Conservation (phyloP, 2,113 vertebrate genomes). For the Bubo scandiacus region DNA sequence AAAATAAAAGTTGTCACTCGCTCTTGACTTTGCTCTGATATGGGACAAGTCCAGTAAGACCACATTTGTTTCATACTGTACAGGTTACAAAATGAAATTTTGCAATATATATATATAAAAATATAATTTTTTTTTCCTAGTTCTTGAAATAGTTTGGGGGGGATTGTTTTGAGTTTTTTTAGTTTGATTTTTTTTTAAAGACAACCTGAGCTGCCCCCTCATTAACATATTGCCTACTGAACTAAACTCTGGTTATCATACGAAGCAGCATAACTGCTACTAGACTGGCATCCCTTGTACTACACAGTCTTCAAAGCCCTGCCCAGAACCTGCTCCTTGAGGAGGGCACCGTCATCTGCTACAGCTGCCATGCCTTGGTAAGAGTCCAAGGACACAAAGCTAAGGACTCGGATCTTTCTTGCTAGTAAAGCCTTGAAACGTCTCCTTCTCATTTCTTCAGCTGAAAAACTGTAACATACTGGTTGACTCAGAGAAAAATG, state of each 20-base stretch:
- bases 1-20: background rate
- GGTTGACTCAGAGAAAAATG: background rate
- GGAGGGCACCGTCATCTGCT: background rate
- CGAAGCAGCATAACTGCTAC: background rate
- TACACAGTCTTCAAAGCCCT: background rate
- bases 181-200: background rate
- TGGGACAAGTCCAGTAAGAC: background rate
- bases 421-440: background rate
- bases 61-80: background rate
- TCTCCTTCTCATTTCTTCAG: background rate
- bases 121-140: background rate
- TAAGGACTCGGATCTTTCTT: background rate
- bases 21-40: background rate
- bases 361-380: rapidly evolving
- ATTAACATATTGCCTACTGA: background rate
- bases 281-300: background rate
- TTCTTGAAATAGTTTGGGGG: background rate
- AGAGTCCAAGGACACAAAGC: background rate
- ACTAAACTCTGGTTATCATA: background rate
- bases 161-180: background rate
- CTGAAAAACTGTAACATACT: background rate
- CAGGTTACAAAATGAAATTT: background rate
- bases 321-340: background rate
- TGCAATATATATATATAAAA: background rate
- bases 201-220: background rate